Base-by-base conservation (phyloP, 2,888 invertebrate genomes). In the Euclidia mi region DNA sequence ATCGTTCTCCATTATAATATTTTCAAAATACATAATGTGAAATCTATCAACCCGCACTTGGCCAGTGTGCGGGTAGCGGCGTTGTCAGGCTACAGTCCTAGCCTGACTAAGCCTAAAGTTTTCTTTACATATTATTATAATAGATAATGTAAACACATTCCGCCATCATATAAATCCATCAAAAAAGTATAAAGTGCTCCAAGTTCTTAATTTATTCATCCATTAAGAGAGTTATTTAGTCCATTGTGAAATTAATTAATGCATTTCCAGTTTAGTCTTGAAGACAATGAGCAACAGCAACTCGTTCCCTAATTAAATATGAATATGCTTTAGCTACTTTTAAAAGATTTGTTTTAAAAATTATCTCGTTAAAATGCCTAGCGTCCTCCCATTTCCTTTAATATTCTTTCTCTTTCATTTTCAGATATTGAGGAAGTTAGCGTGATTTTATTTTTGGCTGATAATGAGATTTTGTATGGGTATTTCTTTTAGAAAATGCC, bases 221-320 rank as follows among this genome's bases (percentile, higher is more conserved):
- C 53, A 64, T 72, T 64, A 64, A 46, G 35, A 43, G 49, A 60
- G 42, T 61, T 58, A 56, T 68, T 63, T 72, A 56, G 42, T 62
- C 76, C 56, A 76, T 76, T 72, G 74, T 72, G 65, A 46, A 43
- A 68, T 65, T 76, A n/a, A 72, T 72, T 69, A 72, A 76, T 48
- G 69, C 55, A 41, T 72, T 72, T 51, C 53, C 61, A 65, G 61
- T 57, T 64, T 46, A 71, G 55, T 62, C 48, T 57, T 60, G 41
- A 72, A 73, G 73, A 72, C 76, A 72, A 76, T 72, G 74, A 50
- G 51, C 41, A 65, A 76, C 65, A 76, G 46, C 43, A 76, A 76
- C 72, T 68, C 65, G 42, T 52, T 72, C 57, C 59, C 59, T 76
- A 72, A 76, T 72, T 72, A 76, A 76, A 72, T 72, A 72, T 72